Evolutionary conservation across 2,888 invertebrate genomes (phyloP).

Genomic region (Drosophila infuscata): DNA sequence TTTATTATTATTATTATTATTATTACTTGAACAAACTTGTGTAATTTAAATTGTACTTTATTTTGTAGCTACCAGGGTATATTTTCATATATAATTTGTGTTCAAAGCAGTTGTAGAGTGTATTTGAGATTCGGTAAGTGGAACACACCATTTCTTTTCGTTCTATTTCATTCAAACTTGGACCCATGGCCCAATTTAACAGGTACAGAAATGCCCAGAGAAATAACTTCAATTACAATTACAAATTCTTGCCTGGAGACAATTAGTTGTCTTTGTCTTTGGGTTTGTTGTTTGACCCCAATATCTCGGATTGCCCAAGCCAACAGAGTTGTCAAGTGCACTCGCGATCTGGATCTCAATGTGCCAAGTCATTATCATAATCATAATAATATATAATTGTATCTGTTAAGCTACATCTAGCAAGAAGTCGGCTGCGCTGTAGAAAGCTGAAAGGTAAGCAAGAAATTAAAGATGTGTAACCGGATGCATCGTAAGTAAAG

Average conservation of each 20-base stretch:
- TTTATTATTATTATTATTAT: no score
- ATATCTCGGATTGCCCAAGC: conserved; percentile 16
- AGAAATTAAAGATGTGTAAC: not conserved
- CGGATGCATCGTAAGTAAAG: conserved; percentile 10
- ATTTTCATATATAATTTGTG: no score
- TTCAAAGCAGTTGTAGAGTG: not conserved
- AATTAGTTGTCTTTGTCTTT: conserved; percentile 26
- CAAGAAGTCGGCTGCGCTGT: conserved; percentile 8
- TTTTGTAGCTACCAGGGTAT: no score
- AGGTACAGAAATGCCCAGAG: not conserved
- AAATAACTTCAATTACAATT: conserved; percentile 37
- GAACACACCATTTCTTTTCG: not conserved
- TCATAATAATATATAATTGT: conserved; percentile 17
- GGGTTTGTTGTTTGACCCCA: conserved; percentile 24
- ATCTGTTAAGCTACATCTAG: conserved; percentile 1
- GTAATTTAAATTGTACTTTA: no score
- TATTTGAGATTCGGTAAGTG: not conserved
- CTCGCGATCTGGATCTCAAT: conserved; percentile 10
- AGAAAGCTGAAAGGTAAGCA: conserved; percentile 14
- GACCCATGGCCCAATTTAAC: conserved; percentile 33
- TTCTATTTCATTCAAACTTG: not conserved
- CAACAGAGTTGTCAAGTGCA: conserved; percentile 4
- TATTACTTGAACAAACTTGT: no score
- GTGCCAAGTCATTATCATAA: conserved; percentile 1
- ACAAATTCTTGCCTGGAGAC: conserved; percentile 5